Evolutionary conservation across 2,888 invertebrate genomes (phyloP), one percentile per base, ranked within the genome.

Genomic region (Strigamia crassipes): DNA sequence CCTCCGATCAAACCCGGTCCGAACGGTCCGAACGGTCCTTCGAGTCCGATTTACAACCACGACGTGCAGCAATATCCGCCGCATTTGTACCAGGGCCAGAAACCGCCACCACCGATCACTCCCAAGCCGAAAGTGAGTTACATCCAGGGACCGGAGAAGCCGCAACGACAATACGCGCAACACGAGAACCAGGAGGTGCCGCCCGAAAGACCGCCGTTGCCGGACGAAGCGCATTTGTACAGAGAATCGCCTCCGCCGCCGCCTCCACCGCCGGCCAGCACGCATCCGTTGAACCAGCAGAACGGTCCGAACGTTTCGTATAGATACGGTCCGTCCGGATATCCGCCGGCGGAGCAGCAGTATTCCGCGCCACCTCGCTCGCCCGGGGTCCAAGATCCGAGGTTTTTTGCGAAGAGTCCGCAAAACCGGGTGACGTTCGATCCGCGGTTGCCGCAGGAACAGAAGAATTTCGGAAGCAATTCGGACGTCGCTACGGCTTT

Each of bases 191-290:
- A 79, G 27, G 83, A 83, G 23, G 27, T 83, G 46, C 85, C 86
- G 18, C 87, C 88, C 8, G 86, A 87, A 15, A 86, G 89, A 80
- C 88, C 89, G 0, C 86, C 87, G 0, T 86, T 88, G 9, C 87
- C 89, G 0, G 89, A 89, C 61, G 88, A 84, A 66, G 83, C 82
- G 3, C 80, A 82, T 31, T 23, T 82, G 15, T 77, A 87, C 61
- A 85, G 86, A 12, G 88, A 89, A 42, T 89, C 88, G 82, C 86
- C 87, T 12, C 89, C 90, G 21, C 90, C 90, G 1, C 93, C 93
- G 0, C 93, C 93, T 0, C 89, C 92, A 18, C 92, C 93, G 0
- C 93, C 93, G 8, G 91, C 92, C 0, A 90, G 91, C 23, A 92
- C 94, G 12, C 92, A 94, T 89, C 94, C 94, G 0, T 88, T 93